Evolutionary conservation across 2,797 vertebrate species (phyloP).

Genomic region (Chrosomus eos): DNA sequence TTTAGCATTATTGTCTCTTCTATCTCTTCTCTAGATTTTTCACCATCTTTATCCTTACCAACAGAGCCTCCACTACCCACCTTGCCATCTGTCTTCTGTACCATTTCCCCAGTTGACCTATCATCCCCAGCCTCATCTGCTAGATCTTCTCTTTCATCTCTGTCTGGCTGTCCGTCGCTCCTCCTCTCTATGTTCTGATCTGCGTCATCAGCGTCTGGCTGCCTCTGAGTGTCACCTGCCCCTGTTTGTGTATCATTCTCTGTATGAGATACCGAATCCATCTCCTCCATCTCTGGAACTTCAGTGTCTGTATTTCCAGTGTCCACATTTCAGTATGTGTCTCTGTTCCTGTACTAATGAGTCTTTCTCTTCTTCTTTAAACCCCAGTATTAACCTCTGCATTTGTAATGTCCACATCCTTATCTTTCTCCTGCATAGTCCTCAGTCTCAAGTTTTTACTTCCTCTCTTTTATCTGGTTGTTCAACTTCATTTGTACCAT

Average conservation of each 20-base stretch:
- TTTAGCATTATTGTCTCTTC: conserved; percentile 27
- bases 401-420: neutral
- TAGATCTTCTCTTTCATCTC: conserved; percentile 42
- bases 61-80: neutral
- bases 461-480: conserved; percentile 28
- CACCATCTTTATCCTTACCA: conserved; percentile 26
- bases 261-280: conserved; percentile 42
- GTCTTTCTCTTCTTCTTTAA: conserved; percentile 61
- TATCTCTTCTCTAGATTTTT: conserved; percentile 30
- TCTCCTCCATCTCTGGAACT: conserved; percentile 63
- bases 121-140: conserved; percentile 19
- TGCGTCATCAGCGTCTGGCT: neutral
- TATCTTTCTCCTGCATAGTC: neutral
- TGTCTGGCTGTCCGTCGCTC: neutral
- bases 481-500: conserved; percentile 30
- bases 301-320: conserved; percentile 50
- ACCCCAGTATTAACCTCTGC: conserved; percentile 51
- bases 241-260: conserved; percentile 54
- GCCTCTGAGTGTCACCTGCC: conserved; percentile 32
- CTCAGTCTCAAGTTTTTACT: conserved; percentile 15
- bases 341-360: conserved; percentile 43
- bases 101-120: conserved; percentile 25
- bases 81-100: conserved; percentile 12
- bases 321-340: conserved; percentile 58
- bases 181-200: neutral